Evolutionary conservation across 2,113 vertebrate species (phyloP).

Genomic region (Hippocampus mohnikei): DNA sequence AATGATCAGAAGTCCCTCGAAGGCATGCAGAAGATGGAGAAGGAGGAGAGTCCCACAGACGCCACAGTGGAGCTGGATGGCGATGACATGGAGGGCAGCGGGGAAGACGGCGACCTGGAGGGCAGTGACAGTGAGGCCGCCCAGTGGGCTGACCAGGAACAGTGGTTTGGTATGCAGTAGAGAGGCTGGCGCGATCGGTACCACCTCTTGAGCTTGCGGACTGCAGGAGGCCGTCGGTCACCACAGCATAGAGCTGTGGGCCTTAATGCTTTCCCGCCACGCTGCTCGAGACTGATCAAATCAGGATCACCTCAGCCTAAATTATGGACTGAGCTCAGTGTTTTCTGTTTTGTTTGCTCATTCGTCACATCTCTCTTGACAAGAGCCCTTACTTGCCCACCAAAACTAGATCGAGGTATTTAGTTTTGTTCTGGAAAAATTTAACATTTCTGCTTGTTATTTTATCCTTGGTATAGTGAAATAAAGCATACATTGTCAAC

Average conservation of each 20-base stretch:
- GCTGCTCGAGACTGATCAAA: background rate
- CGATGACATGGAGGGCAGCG: constrained; percentile 98
- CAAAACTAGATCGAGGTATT: background rate
- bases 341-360: background rate
- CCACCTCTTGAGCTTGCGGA: background rate
- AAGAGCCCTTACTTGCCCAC: background rate
- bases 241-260: background rate
- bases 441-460: background rate
- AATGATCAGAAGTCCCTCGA: constrained; percentile 98
- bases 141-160: constrained; percentile 97
- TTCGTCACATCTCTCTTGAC: background rate
- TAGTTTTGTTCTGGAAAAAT: background rate
- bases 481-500: background rate
- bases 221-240: constrained; percentile 8
- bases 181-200: background rate
- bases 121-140: constrained; percentile 97
- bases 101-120: constrained; percentile 95
- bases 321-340: background rate
- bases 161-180: constrained; percentile 99
- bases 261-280: background rate
- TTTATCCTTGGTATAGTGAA: background rate
- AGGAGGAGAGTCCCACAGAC: constrained; percentile 95
- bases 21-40: constrained; percentile 99
- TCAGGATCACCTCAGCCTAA: background rate
- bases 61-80: constrained; percentile 96